Conservation (phyloP, 2,888 invertebrate genomes). For the Dryobota labecula region DNA sequence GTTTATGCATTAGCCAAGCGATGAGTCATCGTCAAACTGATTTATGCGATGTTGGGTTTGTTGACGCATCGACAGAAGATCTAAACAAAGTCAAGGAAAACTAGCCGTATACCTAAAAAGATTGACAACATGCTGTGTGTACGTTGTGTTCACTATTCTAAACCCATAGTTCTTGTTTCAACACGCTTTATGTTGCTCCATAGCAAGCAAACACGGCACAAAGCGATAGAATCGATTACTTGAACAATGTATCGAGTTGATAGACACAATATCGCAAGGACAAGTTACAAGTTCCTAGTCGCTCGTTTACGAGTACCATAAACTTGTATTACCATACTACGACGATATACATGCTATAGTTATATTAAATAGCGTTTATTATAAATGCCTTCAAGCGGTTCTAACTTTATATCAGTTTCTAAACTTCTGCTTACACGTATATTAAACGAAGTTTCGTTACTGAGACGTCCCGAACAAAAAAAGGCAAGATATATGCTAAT, state of each 20-base stretch:
- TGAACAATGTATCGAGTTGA: conserved; percentile 58
- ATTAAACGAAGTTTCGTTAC: conserved; percentile 10
- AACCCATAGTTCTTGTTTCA: conserved; percentile 37
- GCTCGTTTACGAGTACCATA: conserved; percentile 34
- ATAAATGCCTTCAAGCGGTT: conserved; percentile 43
- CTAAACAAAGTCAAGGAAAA: not conserved
- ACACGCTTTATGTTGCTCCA: conserved; percentile 26
- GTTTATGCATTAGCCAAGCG: conserved; percentile 3
- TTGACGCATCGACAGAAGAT: not conserved
- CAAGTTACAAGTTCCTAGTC: conserved; percentile 47
- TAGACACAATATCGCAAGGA: conserved; percentile 51
- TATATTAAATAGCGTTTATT: conserved; percentile 32
- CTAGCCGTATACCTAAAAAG: not conserved
- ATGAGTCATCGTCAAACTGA: conserved; percentile 16
- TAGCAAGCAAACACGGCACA: conserved; percentile 46
- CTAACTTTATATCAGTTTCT: conserved; percentile 38
- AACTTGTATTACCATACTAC: conserved; percentile 26
- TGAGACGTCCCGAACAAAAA: not conserved
- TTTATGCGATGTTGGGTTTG: not conserved
- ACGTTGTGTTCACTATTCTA: conserved; percentile 18
- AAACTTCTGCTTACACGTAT: conserved; percentile 34
- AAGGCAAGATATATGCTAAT: conserved; percentile 24
- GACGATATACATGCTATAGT: conserved; percentile 25
- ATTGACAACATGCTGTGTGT: not conserved
- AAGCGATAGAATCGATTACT: conserved; percentile 53